Conservation (phyloP, 2,888 invertebrate species). For the Nomada fucata region DNA sequence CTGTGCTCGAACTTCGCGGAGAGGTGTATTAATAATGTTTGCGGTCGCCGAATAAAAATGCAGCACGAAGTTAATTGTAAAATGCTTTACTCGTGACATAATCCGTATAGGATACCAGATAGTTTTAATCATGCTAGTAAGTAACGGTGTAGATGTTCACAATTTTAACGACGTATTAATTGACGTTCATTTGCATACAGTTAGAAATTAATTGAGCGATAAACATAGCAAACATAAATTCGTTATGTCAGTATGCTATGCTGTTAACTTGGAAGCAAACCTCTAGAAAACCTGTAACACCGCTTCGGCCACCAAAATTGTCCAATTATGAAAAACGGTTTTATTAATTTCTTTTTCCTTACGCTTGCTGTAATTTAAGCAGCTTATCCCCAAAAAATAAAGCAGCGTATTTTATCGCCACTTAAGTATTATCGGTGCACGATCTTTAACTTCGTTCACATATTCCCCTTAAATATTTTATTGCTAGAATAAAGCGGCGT, state of each 20-base stretch:
- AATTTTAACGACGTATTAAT: conserved; percentile 2
- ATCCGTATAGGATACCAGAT: too few species aligned
- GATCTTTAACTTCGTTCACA: background rate
- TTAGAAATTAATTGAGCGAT: background rate
- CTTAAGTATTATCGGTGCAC: too few species aligned
- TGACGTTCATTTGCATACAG: background rate
- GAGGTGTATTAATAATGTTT: too few species aligned
- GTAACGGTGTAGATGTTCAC: too few species aligned
- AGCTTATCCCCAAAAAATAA: background rate
- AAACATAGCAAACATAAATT: too few species aligned
- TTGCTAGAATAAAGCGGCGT: background rate
- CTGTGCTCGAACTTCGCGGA: too few species aligned
- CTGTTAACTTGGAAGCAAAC: too few species aligned
- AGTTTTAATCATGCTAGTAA: too few species aligned
- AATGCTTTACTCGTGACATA: too few species aligned
- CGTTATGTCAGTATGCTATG: too few species aligned
- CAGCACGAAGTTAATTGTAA: too few species aligned
- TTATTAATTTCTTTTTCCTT: background rate
- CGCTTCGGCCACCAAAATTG: background rate
- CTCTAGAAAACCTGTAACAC: background rate
- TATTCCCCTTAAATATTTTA: background rate
- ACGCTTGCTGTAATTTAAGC: background rate
- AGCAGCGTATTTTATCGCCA: background rate
- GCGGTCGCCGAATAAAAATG: too few species aligned
- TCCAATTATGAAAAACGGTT: background rate